phyloP scores from a whole-genome alignment of 2,113 vertebrate genomes.

The Callopanchax toddi region DNA sequence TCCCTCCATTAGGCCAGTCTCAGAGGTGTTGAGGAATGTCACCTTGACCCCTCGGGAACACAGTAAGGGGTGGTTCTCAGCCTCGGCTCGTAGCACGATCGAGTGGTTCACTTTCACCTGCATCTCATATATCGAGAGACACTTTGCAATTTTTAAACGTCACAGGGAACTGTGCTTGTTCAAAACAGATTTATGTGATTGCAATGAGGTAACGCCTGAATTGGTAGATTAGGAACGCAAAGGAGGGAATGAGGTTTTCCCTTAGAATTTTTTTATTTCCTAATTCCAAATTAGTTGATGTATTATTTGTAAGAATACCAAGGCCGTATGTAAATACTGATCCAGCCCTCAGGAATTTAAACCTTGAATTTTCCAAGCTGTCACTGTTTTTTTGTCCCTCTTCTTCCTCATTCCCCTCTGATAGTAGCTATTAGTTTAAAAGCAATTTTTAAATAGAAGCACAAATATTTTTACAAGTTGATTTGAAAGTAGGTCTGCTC shows the following conservation, averaged over 20 bases:
- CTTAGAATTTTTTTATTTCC: neutral
- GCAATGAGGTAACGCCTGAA: neutral
- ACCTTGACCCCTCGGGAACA: conserved; percentile 72
- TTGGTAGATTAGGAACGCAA: neutral
- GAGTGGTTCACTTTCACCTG: conserved; percentile 18
- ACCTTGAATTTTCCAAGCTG: neutral
- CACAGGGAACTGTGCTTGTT: neutral
- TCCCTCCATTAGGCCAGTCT: conserved; percentile 69
- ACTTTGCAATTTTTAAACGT: conserved; percentile 14
- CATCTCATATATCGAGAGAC: conserved; percentile 9
- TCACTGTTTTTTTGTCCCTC: conserved; percentile 23
- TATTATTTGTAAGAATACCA: neutral
- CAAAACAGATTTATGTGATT: neutral
- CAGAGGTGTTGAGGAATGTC: conserved; percentile 77
- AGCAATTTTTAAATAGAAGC: neutral
- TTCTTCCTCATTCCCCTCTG: conserved; percentile 61
- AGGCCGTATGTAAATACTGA: neutral
- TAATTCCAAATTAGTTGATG: neutral
- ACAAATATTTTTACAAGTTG: conserved; percentile 35
- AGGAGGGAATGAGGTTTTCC: neutral
- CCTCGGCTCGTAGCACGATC: neutral
- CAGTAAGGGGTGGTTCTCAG: conserved; percentile 59
- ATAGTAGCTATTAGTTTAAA: conserved; percentile 56
- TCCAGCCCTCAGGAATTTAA: neutral
- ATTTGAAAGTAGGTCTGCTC: no score